Conservation (phyloP, 1,140 invertebrate species). For the Cepaea nemoralis region DNA sequence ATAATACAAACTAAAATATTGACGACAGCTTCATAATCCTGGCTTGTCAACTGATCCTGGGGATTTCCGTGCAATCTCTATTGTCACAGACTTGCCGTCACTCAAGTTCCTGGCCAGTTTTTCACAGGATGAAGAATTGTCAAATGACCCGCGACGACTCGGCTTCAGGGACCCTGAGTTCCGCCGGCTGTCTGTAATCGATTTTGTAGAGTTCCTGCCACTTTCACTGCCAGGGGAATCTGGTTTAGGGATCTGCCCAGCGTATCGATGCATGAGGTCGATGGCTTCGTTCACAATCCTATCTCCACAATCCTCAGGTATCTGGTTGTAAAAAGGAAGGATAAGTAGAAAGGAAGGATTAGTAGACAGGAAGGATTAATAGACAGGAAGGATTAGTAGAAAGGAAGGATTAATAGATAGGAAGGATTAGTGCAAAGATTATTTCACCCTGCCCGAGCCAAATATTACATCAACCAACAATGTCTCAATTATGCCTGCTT, state of each 20-base stretch:
- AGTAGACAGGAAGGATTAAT: no score
- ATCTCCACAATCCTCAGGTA: slow-evolving; percentile 82
- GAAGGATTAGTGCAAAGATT: no score
- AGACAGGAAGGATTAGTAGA: no score
- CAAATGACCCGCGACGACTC: neutral
- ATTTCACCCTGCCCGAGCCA: no score
- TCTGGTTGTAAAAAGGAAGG: slow-evolving; percentile 73
- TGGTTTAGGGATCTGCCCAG: slow-evolving; percentile 54
- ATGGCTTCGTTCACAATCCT: slow-evolving; percentile 84
- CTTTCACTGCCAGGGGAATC: slow-evolving; percentile 56
- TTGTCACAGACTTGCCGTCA: neutral
- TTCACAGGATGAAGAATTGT: neutral
- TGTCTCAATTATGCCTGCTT: no score
- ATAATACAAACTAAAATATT: no score
- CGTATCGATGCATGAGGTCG: slow-evolving; percentile 79
- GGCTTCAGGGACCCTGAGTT: neutral
- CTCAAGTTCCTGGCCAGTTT: neutral
- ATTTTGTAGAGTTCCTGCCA: slow-evolving; percentile 25
- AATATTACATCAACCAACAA: no score
- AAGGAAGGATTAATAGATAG: no score
- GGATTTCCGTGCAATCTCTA: slow-evolving; percentile 19
- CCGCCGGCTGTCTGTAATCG: neutral
- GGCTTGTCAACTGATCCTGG: neutral
- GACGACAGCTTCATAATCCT: neutral
- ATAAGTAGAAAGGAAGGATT: no score